phyloP scores from a whole-genome alignment of 2,888 invertebrate genomes.

The Mythimna impura region DNA sequence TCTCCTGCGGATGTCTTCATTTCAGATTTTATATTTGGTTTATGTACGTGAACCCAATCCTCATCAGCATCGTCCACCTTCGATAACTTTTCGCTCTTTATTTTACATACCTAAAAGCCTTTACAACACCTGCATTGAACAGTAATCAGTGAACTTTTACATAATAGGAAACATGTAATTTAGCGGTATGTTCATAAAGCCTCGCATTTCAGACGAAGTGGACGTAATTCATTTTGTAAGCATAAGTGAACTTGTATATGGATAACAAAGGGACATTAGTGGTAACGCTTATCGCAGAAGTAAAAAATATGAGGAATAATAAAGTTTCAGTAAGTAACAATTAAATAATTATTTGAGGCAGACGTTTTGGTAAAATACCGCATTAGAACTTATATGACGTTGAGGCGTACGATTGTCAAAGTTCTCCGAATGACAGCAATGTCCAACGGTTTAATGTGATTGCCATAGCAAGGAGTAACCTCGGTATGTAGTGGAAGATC shows the following conservation, averaged over 20 bases:
- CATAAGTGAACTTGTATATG: not conserved
- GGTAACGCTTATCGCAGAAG: not conserved
- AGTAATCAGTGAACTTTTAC: conserved; percentile 32
- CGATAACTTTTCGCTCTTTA: not conserved
- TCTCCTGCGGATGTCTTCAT: too few relatives aligned
- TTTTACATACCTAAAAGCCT: not conserved
- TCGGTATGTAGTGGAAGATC: too few relatives aligned
- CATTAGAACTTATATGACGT: too few relatives aligned
- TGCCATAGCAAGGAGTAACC: too few relatives aligned
- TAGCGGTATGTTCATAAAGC: conserved; percentile 28
- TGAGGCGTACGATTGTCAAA: too few relatives aligned
- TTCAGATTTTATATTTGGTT: too few relatives aligned
- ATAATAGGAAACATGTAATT: conserved; percentile 33
- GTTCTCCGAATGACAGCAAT: too few relatives aligned
- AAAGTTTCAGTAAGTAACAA: conserved; percentile 24
- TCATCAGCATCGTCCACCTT: not conserved
- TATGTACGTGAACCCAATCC: too few relatives aligned
- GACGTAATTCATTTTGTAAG: not conserved
- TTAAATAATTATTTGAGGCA: too few relatives aligned
- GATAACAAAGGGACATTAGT: not conserved
- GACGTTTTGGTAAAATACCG: too few relatives aligned
- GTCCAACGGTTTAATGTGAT: too few relatives aligned
- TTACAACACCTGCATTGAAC: conserved; percentile 16
- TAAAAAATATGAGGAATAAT: conserved; percentile 12
- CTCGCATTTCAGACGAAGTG: not conserved